A percentile compares a stretch with the other conserved stretches of the same genome.
phyloP scores from a whole-genome alignment of 2,797 vertebrate genomes.

The Microchirus variegatus region DNA sequence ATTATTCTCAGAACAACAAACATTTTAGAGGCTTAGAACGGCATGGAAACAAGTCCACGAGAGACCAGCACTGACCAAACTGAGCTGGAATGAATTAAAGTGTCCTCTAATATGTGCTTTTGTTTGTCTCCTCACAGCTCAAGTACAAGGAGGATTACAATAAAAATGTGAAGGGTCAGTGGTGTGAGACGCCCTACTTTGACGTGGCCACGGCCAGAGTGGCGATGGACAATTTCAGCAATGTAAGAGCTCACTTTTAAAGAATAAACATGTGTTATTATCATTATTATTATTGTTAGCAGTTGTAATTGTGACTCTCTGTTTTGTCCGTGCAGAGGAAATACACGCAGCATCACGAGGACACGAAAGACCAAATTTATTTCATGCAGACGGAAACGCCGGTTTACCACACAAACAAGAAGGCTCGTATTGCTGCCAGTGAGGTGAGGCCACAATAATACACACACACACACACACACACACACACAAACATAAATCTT shows the following conservation, averaged over 20 bases:
- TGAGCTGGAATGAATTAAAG: neutral
- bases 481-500: neutral
- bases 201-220: constrained; percentile 90
- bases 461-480: constrained; percentile 2
- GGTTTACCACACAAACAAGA: constrained; percentile 89
- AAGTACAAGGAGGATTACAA: constrained; percentile 95
- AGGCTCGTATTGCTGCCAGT: constrained; percentile 85
- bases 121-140: constrained; percentile 72
- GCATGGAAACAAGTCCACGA: no score
- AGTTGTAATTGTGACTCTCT: neutral
- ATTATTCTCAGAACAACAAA: no score
- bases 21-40: no score
- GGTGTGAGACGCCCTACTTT: constrained; percentile 97
- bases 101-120: constrained; percentile 1
- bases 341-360: constrained; percentile 91
- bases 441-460: constrained; percentile 77
- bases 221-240: constrained; percentile 92
- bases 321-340: constrained; percentile 82
- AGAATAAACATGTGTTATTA: neutral
- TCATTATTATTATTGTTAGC: no score
- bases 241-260: constrained; percentile 76
- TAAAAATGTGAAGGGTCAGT: constrained; percentile 93
- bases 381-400: constrained; percentile 98
- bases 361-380: constrained; percentile 94
- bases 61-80: no score